Conservation (phyloP, 2,797 vertebrate genomes). For the Alca torda region DNA sequence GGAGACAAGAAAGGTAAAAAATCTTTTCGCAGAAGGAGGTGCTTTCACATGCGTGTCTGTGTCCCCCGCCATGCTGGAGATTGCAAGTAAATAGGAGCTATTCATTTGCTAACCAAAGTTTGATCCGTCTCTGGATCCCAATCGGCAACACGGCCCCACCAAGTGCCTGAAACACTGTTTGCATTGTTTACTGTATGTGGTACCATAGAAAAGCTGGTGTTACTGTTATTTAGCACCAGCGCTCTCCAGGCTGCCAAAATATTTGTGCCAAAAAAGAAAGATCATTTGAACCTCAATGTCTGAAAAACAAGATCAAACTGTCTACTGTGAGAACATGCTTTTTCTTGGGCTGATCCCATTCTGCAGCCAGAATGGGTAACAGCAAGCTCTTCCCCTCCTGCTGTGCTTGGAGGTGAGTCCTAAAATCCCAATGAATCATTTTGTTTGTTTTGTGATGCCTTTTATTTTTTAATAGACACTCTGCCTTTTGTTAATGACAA, state of each 20-base stretch:
- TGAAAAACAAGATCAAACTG: slow-evolving; percentile 57
- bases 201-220: slow-evolving; percentile 49
- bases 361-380: slow-evolving; percentile 32
- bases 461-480: slow-evolving; percentile 55
- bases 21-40: background rate
- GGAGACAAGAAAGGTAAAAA: background rate
- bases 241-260: slow-evolving; percentile 41
- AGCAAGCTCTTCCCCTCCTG: slow-evolving; percentile 39
- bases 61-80: background rate
- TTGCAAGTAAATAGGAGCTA: background rate
- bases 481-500: slow-evolving; percentile 55
- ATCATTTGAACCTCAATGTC: slow-evolving; percentile 37
- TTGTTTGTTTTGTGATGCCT: slow-evolving; percentile 28
- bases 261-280: slow-evolving; percentile 50
- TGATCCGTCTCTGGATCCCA: background rate
- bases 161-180: slow-evolving; percentile 36
- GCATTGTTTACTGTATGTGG: slow-evolving; percentile 35
- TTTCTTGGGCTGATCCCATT: slow-evolving; percentile 33
- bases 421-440: slow-evolving; percentile 62
- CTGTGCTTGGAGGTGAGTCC: slow-evolving; percentile 62
- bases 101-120: slow-evolving; percentile 16
- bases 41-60: background rate
- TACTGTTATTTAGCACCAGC: slow-evolving; percentile 65
- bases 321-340: slow-evolving; percentile 54
- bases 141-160: background rate